Evolutionary conservation across 2,888 invertebrate genomes (phyloP).

Genomic region (Tipula lateralis): DNA sequence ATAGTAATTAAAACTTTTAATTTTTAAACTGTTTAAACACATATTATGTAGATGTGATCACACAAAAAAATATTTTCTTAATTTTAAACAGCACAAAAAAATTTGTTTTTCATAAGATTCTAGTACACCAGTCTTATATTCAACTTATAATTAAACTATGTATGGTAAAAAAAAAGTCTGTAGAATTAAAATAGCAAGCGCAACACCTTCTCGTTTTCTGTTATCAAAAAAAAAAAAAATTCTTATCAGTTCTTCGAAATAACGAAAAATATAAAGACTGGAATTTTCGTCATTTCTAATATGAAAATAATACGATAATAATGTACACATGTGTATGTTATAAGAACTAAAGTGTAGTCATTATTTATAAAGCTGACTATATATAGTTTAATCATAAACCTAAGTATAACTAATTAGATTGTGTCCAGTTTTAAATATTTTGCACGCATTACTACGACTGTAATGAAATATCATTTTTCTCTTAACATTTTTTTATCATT

Average conservation of each 20-base stretch:
- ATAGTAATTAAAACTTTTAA: neutral
- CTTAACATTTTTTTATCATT: neutral
- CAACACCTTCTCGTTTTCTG: slow-evolving; percentile 1
- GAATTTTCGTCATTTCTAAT: neutral
- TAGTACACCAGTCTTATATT: neutral
- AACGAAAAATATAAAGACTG: neutral
- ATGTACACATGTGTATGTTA: neutral
- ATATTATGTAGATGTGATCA: neutral
- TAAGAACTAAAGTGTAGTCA: too few relatives aligned
- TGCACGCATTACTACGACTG: neutral
- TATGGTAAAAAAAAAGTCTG: neutral
- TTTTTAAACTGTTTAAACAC: neutral
- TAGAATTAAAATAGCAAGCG: neutral
- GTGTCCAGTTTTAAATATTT: too few relatives aligned
- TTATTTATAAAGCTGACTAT: too few relatives aligned
- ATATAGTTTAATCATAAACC: too few relatives aligned
- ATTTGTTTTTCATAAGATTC: neutral
- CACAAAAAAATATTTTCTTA: neutral
- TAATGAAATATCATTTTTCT: neutral
- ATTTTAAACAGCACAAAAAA: neutral
- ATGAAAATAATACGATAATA: neutral
- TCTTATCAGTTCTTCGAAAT: slow-evolving; percentile 11
- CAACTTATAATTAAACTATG: neutral
- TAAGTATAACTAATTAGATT: too few relatives aligned
- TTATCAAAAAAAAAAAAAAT: neutral